These are phyloP conservation scores for Mormoops blainvillei DNA, from an alignment of 2,113 vertebrate species.

Conservation along the genomic window DNA sequence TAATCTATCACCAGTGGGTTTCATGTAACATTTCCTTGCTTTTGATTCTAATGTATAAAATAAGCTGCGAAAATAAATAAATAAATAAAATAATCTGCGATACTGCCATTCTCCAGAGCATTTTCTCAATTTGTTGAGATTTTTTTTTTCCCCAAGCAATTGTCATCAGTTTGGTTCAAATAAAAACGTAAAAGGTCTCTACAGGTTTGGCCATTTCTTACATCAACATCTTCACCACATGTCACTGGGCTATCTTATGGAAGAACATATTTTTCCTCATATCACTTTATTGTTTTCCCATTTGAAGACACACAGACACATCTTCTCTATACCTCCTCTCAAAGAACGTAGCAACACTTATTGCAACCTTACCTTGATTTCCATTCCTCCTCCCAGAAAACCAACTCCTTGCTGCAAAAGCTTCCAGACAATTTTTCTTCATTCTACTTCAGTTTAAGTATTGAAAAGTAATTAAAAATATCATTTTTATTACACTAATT, in stretches of 20 bases:
- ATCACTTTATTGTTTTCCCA: not conserved
- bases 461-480: not conserved
- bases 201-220: not conserved
- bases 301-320: not conserved
- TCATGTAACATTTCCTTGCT: not conserved
- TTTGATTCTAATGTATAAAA: not conserved
- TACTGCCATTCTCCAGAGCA: not conserved
- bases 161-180: not conserved
- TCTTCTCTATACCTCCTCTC: not conserved
- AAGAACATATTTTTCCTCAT: not conserved
- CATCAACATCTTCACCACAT: not conserved
- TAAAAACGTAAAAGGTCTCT: not conserved
- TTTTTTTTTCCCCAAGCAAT: not conserved
- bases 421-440: not conserved
- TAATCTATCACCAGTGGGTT: not conserved
- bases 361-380: not conserved
- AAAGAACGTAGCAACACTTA: not conserved
- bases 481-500: constrained; percentile 12
- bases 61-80: too few relatives aligned
- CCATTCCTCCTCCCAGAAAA: not conserved
- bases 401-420: not conserved
- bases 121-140: not conserved
- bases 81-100: not conserved
- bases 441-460: not conserved
- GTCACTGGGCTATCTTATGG: not conserved